Evolutionary conservation across 2,888 invertebrate genomes (phyloP), one percentile per base, ranked within the genome.

Genomic region (Coelinius sp.): DNA sequence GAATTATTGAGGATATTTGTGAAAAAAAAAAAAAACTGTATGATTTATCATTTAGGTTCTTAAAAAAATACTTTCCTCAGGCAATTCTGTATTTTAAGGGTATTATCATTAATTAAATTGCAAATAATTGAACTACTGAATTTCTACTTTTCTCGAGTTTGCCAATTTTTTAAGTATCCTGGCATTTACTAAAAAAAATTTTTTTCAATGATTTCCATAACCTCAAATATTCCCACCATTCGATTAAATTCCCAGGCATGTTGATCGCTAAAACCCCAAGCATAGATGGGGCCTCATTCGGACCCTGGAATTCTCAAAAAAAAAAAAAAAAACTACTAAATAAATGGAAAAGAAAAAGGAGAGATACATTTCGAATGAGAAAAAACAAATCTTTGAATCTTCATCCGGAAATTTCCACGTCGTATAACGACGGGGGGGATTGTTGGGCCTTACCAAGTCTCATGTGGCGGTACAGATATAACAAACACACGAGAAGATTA

Each of bases 341-440:
- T 5, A n/a, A 17, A 24, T 25, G 20, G 10, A 5, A 35, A 14
- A 12, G 5, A 20, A 12, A 35, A 31, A 62, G 8, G 62, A 53
- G 52, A n/a, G 67, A n/a, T n/a, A 41, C 3, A 53, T 68, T 17
- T 10, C 44, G 25, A 4, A 1, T 25, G 22, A 67, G 22, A 20
- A 46, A 56, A 69, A 65, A 44, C 35, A 22, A 46, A 35, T 53
- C 35, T 31, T 10, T 14, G 25, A 24, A 35, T 53, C 44, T 27
- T 52, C 52, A 56, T 56, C 25, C 56, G 25, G 27, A 56, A 56
- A 56, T 56, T 56, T 56, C 70, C 62, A 41, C 62, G 74, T 69
- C 68, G 44, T 44, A 70, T 78, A 78, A 79, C 77, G 77, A 80
- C 76, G 76, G 73, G 22, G 22, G 27, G 12, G 17, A 44, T 44